These are phyloP conservation scores for Cheilosia grossa DNA, from an alignment of 2,888 invertebrate species.

Conservation along the genomic window DNA sequence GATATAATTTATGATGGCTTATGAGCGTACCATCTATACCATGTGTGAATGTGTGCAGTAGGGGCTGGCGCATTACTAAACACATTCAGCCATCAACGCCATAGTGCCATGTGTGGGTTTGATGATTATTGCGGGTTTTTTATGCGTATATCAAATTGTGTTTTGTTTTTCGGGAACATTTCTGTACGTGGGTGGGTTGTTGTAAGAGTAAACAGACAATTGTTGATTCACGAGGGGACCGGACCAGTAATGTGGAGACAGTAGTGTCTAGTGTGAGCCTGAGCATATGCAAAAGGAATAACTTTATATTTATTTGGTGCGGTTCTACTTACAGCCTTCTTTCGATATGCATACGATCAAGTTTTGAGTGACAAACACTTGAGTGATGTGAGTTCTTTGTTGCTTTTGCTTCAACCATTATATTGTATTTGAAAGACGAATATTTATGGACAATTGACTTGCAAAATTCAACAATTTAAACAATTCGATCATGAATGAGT, in stretches of 20 bases:
- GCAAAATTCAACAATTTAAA: no score
- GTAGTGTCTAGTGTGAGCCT: no score
- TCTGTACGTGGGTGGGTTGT: conserved; percentile 24
- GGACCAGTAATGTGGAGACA: background rate
- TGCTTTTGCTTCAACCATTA: no score
- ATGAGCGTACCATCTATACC: conserved; percentile 16
- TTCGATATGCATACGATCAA: no score
- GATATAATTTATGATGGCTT: conserved; percentile 45
- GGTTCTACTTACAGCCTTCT: background rate
- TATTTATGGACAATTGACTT: no score
- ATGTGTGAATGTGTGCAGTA: conserved; percentile 7
- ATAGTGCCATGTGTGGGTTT: conserved; percentile 25
- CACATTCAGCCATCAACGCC: conserved; percentile 19
- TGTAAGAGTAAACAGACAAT: conserved; percentile 52
- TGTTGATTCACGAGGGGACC: conserved; percentile 43
- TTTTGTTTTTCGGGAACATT: background rate
- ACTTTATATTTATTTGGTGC: background rate
- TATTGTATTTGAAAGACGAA: no score
- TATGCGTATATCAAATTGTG: no score
- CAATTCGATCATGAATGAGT: no score
- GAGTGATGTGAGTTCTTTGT: no score
- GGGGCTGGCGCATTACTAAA: background rate
- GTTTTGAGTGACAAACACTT: no score
- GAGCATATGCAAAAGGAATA: background rate
- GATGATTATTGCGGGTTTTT: conserved; percentile 38